Evolutionary conservation across 2,888 invertebrate genomes (phyloP).

Genomic region (Amorpha juglandis): DNA sequence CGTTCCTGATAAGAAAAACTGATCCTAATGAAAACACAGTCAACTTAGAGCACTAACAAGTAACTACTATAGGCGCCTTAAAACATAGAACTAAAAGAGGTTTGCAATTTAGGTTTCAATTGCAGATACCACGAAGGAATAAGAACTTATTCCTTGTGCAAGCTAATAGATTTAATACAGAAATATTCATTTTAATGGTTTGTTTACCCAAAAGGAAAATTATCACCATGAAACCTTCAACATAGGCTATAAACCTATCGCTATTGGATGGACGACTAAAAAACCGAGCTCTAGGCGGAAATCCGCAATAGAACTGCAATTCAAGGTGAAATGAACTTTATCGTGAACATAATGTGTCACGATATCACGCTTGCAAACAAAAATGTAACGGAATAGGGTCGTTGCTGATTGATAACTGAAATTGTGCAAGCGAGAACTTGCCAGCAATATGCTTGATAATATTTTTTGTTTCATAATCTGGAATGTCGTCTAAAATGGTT

Average conservation of each 20-base stretch:
- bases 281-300: slow-evolving; percentile 11
- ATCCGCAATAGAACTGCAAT: not conserved
- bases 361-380: not conserved
- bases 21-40: too few relatives aligned
- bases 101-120: too few relatives aligned
- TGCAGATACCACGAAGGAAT: too few relatives aligned
- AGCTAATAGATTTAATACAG: not conserved
- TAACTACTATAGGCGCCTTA: too few relatives aligned
- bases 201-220: not conserved
- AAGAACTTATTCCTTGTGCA: too few relatives aligned
- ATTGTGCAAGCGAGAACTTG: slow-evolving; percentile 6
- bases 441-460: not conserved
- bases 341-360: not conserved
- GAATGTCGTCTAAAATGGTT: too few relatives aligned
- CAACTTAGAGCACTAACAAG: too few relatives aligned
- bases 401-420: slow-evolving; percentile 10
- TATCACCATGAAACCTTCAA: not conserved
- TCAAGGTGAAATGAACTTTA: slow-evolving; percentile 14
- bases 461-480: not conserved
- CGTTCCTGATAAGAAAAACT: too few relatives aligned
- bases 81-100: too few relatives aligned
- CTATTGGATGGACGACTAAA: slow-evolving; percentile 5
- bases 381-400: slow-evolving; percentile 5
- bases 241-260: slow-evolving; percentile 4
- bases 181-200: not conserved